Percentiles rank a stretch among this genome's conserved stretches.
These are phyloP conservation scores for Sphaeramia orbicularis DNA, from an alignment of 2,797 vertebrate species.

Conservation along the genomic window DNA sequence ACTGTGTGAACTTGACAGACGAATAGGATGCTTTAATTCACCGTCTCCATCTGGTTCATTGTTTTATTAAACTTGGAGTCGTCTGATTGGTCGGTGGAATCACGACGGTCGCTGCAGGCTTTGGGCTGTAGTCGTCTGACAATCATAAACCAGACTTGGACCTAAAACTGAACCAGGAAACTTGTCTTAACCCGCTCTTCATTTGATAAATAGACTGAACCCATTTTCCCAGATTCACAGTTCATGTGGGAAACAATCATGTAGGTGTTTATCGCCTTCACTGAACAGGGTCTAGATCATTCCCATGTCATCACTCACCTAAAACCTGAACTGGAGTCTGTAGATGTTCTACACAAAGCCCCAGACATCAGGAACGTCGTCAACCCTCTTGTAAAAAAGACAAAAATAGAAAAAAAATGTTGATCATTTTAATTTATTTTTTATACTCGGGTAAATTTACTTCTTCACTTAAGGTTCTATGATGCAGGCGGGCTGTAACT, in stretches of 20 bases:
- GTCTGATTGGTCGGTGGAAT: neutral
- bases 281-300: too few relatives aligned
- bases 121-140: constrained; percentile 30
- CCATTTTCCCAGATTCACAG: too few relatives aligned
- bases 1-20: too few relatives aligned
- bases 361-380: constrained; percentile 37
- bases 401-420: constrained; percentile 51
- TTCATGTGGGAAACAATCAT: too few relatives aligned
- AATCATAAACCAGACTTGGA: constrained; percentile 47
- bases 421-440: constrained; percentile 89
- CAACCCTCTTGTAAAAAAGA: constrained; percentile 62
- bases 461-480: constrained; percentile 66
- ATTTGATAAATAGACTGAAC: too few relatives aligned
- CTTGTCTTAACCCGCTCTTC: too few relatives aligned
- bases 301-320: too few relatives aligned
- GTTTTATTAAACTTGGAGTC: neutral
- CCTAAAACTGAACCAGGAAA: constrained; percentile 11
- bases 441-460: constrained; percentile 78
- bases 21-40: too few relatives aligned
- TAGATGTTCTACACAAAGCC: constrained; percentile 28
- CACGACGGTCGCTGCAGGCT: neutral
- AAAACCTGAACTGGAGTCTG: neutral
- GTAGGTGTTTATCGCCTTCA: too few relatives aligned
- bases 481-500: constrained; percentile 46
- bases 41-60: neutral